A percentile compares a stretch with the other conserved stretches of the same genome.
Conservation (phyloP, 2,797 vertebrate species). For the Tolypeutes matacus region DNA sequence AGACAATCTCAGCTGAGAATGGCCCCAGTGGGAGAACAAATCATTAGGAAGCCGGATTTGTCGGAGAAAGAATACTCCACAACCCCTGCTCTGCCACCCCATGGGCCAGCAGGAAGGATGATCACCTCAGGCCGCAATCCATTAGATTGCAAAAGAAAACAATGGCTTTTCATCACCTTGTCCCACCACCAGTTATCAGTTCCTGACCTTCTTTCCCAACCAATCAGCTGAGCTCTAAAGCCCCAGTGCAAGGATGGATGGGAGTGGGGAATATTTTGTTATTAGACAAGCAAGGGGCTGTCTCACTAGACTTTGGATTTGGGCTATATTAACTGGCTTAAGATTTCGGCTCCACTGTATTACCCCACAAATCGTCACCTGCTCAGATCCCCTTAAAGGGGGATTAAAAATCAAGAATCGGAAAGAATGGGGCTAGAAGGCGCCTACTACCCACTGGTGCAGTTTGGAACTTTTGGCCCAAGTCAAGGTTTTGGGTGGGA, state of each 20-base stretch:
- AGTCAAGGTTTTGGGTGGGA: neutral
- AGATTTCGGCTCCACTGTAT: neutral
- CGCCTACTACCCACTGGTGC: neutral
- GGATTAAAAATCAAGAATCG: slow-evolving; percentile 45
- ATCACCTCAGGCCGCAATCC: slow-evolving; percentile 35
- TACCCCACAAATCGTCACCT: neutral
- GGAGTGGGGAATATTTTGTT: neutral
- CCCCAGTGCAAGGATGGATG: neutral
- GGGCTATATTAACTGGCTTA: neutral
- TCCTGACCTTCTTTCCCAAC: neutral
- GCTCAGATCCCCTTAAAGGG: neutral
- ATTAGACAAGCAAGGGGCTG: neutral
- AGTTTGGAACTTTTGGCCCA: neutral
- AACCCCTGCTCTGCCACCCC: neutral
- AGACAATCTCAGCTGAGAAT: slow-evolving; percentile 22
- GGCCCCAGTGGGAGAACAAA: neutral
- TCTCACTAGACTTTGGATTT: neutral
- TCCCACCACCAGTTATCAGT: neutral
- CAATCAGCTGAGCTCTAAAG: neutral
- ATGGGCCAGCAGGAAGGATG: neutral
- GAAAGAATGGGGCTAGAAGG: neutral
- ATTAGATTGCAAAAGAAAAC: slow-evolving; percentile 36
- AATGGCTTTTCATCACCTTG: slow-evolving; percentile 19
- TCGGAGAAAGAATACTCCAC: slow-evolving; percentile 2
- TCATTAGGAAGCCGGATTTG: slow-evolving; percentile 10